Percentiles rank a stretch among this genome's conserved stretches.
phyloP scores from a whole-genome alignment of 2,888 invertebrate species.

The Argyra leucocephala region DNA sequence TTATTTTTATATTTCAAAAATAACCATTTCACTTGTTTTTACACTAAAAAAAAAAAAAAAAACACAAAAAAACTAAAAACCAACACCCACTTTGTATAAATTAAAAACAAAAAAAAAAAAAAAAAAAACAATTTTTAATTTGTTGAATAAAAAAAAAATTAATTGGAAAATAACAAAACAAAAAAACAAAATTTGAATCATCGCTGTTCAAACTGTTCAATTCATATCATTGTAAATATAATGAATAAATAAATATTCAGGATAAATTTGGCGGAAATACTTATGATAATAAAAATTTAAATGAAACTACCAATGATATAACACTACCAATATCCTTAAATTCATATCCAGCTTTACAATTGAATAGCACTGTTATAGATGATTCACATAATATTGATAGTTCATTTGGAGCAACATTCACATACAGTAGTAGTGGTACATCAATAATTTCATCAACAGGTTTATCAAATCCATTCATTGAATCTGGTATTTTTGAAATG shows the following conservation, averaged over 20 bases:
- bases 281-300: not conserved
- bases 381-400: not conserved
- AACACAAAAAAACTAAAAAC: not conserved
- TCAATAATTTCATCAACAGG: not conserved
- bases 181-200: constrained; percentile 13
- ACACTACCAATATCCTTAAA: not conserved
- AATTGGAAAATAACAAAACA: too few relatives aligned
- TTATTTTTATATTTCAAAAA: too few relatives aligned
- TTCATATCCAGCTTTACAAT: constrained; percentile 13
- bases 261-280: not conserved
- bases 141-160: too few relatives aligned
- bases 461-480: constrained; percentile 19
- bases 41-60: too few relatives aligned
- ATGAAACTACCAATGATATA: not conserved
- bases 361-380: constrained; percentile 16
- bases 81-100: not conserved
- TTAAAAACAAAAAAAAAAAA: too few relatives aligned
- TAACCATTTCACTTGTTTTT: too few relatives aligned
- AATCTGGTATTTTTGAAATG: constrained; percentile 17
- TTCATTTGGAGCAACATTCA: not conserved
- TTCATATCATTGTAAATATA: not conserved
- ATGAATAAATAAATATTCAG: not conserved
- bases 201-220: constrained; percentile 16
- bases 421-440: not conserved
- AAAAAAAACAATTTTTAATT: not conserved